Evolutionary conservation across 1,140 invertebrate species (phyloP).

Genomic region (Samia ricini): DNA sequence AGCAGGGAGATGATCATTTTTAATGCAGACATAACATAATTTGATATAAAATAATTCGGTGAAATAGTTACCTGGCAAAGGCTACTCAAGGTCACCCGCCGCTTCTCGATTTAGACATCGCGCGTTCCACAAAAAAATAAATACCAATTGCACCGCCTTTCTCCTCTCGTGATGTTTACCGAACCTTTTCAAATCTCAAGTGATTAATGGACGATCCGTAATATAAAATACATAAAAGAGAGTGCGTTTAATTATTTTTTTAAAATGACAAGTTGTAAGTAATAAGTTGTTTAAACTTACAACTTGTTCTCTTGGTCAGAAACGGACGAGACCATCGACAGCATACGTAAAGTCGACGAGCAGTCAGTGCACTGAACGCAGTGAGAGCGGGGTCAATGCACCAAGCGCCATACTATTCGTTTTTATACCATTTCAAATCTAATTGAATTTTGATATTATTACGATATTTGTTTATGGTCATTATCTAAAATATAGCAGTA

Average conservation of each 20-base stretch:
- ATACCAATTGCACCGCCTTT: too few relatives aligned
- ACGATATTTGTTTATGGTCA: not conserved
- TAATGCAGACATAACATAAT: too few relatives aligned
- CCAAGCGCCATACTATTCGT: constrained; percentile 62
- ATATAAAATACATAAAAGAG: too few relatives aligned
- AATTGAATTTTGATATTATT: constrained; percentile 18
- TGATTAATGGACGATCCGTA: too few relatives aligned
- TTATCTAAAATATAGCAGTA: not conserved
- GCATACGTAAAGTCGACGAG: constrained; percentile 34
- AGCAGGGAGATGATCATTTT: too few relatives aligned
- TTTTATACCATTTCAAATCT: constrained; percentile 29
- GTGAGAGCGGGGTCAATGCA: constrained; percentile 68
- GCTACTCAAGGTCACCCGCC: too few relatives aligned
- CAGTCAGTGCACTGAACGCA: constrained; percentile 70
- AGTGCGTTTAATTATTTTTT: not conserved
- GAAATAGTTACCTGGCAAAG: too few relatives aligned
- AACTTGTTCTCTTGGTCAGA: constrained; percentile 15
- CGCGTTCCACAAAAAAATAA: too few relatives aligned
- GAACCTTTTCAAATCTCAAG: too few relatives aligned
- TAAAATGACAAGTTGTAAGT: not conserved
- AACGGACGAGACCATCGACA: constrained; percentile 34
- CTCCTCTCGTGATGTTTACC: too few relatives aligned
- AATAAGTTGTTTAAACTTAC: not conserved
- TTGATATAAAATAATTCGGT: too few relatives aligned
- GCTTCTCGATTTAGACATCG: too few relatives aligned